Evolutionary conservation across 2,797 vertebrate genomes (phyloP).

Genomic region (Otolemur crassicaudatus): DNA sequence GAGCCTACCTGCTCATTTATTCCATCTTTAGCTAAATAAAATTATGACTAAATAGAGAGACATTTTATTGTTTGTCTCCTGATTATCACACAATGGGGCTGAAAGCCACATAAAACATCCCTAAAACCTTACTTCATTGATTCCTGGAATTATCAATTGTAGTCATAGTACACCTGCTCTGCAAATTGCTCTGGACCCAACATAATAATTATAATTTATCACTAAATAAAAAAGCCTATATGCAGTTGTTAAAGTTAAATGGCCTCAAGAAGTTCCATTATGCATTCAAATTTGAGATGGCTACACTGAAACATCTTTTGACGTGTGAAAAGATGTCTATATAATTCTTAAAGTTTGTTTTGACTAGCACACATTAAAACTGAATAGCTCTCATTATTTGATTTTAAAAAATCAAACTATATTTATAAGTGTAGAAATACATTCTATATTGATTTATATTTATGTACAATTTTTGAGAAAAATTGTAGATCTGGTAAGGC

Average conservation of each 20-base stretch:
- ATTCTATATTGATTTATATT: not conserved
- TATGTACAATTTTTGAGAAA: conserved; percentile 19
- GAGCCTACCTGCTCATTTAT: not conserved
- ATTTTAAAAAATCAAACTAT: not conserved
- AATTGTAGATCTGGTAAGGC: not conserved
- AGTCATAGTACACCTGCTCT: not conserved
- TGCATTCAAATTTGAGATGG: not conserved
- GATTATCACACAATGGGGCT: not conserved
- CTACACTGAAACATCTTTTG: not conserved
- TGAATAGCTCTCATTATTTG: not conserved
- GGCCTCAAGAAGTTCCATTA: not conserved
- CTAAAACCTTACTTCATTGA: not conserved
- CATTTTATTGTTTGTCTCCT: not conserved
- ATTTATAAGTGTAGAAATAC: not conserved
- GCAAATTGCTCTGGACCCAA: not conserved
- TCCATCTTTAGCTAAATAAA: conserved; percentile 34
- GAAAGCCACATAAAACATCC: not conserved
- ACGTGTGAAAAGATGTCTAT: not conserved
- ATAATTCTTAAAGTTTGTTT: not conserved
- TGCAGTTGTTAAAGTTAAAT: not conserved
- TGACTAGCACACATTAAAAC: not conserved
- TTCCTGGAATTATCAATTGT: not conserved
- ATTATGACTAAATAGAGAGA: not conserved
- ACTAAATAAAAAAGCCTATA: not conserved
- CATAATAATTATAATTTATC: not conserved